A percentile compares a stretch with the other conserved stretches of the same genome.
Conservation (phyloP, 1,140 invertebrate species). For the Agraylea sexmaculata region DNA sequence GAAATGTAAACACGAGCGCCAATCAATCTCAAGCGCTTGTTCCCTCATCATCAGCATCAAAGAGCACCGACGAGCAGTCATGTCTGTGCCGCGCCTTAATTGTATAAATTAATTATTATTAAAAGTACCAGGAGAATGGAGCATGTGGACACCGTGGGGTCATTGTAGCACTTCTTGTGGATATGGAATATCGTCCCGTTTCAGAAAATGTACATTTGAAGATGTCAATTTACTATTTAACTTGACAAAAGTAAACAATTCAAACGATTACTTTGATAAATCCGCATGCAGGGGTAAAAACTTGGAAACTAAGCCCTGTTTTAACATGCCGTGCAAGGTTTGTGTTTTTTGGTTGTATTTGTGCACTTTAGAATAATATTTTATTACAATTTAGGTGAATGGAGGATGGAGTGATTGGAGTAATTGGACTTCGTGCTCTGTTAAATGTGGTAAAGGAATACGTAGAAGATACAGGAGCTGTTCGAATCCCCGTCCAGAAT, state of each 20-base stretch:
- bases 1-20: too few relatives aligned
- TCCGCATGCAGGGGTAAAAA: conserved; percentile 27
- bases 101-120: conserved; percentile 3
- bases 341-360: conserved; percentile 2
- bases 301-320: conserved; percentile 28
- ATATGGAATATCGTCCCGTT: conserved; percentile 28
- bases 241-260: neutral
- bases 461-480: conserved; percentile 31
- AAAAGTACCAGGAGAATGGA: conserved; percentile 36
- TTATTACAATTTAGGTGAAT: conserved; percentile 13
- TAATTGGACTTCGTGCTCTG: conserved; percentile 43
- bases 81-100: too few relatives aligned
- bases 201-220: conserved; percentile 29
- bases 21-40: too few relatives aligned
- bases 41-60: too few relatives aligned
- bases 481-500: conserved; percentile 23
- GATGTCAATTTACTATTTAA: too few relatives aligned
- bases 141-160: conserved; percentile 40
- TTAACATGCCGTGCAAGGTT: conserved; percentile 36
- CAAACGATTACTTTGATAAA: conserved; percentile 28
- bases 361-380: neutral
- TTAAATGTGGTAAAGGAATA: conserved; percentile 42
- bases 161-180: conserved; percentile 40
- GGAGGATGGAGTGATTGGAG: conserved; percentile 31
- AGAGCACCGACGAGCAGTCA: too few relatives aligned